Conservation (phyloP, 2,113 vertebrate species). For the Grammomys surdaster region DNA sequence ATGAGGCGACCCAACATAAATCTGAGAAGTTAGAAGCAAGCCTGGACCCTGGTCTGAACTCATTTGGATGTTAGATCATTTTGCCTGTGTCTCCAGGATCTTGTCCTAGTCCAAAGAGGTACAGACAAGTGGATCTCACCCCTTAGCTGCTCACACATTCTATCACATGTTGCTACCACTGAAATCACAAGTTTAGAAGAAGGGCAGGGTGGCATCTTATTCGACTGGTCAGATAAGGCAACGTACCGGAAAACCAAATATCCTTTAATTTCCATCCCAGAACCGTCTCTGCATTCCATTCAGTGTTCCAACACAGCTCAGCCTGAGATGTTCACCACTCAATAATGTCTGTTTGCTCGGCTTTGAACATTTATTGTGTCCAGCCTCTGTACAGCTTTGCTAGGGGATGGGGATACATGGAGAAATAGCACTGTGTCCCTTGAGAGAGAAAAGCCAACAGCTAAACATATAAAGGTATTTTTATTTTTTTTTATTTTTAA, state of each 20-base stretch:
- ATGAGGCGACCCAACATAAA: neutral
- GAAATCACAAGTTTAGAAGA: neutral
- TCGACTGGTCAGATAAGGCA: neutral
- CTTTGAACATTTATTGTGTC: neutral
- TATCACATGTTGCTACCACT: neutral
- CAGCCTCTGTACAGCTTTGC: neutral
- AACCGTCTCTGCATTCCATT: neutral
- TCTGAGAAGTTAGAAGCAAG: neutral
- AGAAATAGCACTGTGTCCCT: neutral
- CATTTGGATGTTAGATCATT: neutral
- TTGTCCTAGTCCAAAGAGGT: neutral
- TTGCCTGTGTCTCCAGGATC: neutral
- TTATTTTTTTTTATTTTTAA: neutral
- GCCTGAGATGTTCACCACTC: neutral
- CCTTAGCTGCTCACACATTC: neutral
- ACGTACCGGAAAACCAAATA: neutral
- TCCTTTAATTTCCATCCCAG: neutral
- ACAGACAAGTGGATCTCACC: neutral
- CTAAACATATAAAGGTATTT: neutral
- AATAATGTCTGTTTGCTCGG: neutral
- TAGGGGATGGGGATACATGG: neutral
- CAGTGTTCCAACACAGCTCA: neutral
- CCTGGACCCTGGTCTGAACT: neutral
- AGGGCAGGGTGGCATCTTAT: neutral
- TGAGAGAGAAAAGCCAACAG: neutral